A percentile compares a stretch with the other conserved stretches of the same genome.
phyloP scores from a whole-genome alignment of 2,888 invertebrate genomes.

The Netelia virgata region DNA sequence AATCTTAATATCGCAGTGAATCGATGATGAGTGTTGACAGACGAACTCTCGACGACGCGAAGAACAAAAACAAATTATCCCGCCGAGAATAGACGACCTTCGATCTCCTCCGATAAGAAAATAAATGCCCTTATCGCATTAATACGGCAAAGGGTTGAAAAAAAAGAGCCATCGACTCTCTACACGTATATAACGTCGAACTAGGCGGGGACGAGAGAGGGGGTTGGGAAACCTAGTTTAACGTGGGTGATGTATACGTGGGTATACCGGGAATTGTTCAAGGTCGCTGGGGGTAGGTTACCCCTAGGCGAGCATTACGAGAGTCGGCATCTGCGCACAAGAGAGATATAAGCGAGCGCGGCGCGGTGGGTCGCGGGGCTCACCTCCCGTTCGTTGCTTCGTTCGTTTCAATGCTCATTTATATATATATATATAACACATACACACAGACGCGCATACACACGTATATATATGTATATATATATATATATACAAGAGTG shows the following conservation, averaged over 20 bases:
- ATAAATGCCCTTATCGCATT: slow-evolving; percentile 19
- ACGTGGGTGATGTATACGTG: slow-evolving; percentile 28
- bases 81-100: slow-evolving; percentile 10
- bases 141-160: background rate
- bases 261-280: slow-evolving; percentile 73
- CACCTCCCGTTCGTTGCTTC: slow-evolving; percentile 72
- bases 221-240: slow-evolving; percentile 16
- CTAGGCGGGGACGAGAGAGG: background rate
- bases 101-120: slow-evolving; percentile 15
- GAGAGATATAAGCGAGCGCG: slow-evolving; percentile 53
- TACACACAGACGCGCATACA: slow-evolving; percentile 67
- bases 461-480: slow-evolving; percentile 62
- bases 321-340: slow-evolving; percentile 76
- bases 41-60: background rate
- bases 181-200: background rate
- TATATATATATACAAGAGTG: slow-evolving; percentile 64
- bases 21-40: background rate
- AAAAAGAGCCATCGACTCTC: background rate
- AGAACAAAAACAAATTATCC: slow-evolving; percentile 2
- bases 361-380: slow-evolving; percentile 31
- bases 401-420: slow-evolving; percentile 23
- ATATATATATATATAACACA: slow-evolving; percentile 33
- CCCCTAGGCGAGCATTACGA: slow-evolving; percentile 72
- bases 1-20: background rate
- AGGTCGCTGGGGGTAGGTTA: slow-evolving; percentile 78